Evolutionary conservation across 2,888 invertebrate genomes (phyloP).

Genomic region (Morpho helenor): DNA sequence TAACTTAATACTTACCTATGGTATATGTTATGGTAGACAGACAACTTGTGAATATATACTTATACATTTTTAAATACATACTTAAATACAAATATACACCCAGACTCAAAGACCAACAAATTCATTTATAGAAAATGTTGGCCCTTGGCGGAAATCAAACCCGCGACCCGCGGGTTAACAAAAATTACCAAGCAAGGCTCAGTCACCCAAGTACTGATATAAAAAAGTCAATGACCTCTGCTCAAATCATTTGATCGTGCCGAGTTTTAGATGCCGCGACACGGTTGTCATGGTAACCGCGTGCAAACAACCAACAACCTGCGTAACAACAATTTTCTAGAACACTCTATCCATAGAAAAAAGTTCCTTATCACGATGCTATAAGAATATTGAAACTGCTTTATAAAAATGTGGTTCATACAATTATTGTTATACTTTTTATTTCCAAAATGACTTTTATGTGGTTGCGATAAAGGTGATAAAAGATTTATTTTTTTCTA

Average conservation of each 20-base stretch:
- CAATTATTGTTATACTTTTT: not conserved
- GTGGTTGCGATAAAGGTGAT: not conserved
- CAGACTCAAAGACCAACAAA: too few species aligned
- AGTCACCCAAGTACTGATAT: too few species aligned
- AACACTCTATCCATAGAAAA: not conserved
- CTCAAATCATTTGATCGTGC: slow-evolving; percentile 46
- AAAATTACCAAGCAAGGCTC: too few species aligned
- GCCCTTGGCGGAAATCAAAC: too few species aligned
- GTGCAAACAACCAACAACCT: slow-evolving; percentile 43
- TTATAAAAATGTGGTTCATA: not conserved
- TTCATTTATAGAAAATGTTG: too few species aligned
- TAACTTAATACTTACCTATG: too few species aligned
- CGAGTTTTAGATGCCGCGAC: slow-evolving; percentile 59
- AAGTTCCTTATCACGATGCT: not conserved
- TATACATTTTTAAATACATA: too few species aligned
- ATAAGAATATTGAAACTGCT: not conserved
- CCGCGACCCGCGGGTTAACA: too few species aligned
- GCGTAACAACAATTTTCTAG: not conserved
- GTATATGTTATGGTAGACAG: too few species aligned
- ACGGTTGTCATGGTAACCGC: slow-evolving; percentile 55
- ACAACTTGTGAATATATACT: too few species aligned
- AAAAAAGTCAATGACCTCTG: slow-evolving; percentile 49
- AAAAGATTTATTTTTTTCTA: not conserved
- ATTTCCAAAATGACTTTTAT: not conserved
- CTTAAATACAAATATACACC: too few species aligned